Base-by-base conservation (phyloP, 2,888 invertebrate genomes). In the Watsonalla binaria region DNA sequence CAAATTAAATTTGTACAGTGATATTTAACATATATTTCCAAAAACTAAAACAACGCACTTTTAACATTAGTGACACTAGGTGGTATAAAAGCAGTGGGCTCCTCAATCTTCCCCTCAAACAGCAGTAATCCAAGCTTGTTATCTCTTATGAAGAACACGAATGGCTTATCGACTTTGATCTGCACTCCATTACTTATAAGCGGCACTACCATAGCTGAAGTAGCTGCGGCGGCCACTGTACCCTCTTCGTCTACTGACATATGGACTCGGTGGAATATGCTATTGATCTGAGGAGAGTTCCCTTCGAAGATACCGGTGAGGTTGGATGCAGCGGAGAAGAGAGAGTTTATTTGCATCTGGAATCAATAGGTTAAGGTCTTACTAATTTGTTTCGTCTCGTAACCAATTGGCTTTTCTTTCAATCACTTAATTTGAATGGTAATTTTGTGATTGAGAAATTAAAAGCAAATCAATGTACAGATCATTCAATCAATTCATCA, bases 241-340 rank as follows among this genome's bases (percentile, higher is more conserved):
- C 95, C 95, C 14, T 84, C 76, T 75, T 95, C 95, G 57, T 93
- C 93, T 0, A 95, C 93, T 47, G 93, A 87, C 71, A 95, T 91
- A 67, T 90, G 92, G 0, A 94, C 93, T 68, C 93, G 93, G 68
- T 95, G 95, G 48, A 92, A 72, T 9, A 95, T 81, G 54, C 86
- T 92, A 63, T 87, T 92, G 5, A 94, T 83, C 54, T 84, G 81
- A 0, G 92, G 74, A 0, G 79, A 67, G 0, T 66, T 64, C 0
- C 77, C 76, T 4, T 84, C 78, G 45, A 92, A 82, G 48, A 94
- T 92, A 14, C 91, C 92, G 0, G 92, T 86, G 0, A 95, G 80
- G 66, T 94, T 92, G 0, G 94, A 92, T 6, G 80, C 78, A 1
- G 78, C 59, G 0, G 85, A 74, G 69, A 95, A 95, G 35, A 95